Conservation (phyloP, 2,797 vertebrate genomes). For the Rhinatrema bivittatum region DNA sequence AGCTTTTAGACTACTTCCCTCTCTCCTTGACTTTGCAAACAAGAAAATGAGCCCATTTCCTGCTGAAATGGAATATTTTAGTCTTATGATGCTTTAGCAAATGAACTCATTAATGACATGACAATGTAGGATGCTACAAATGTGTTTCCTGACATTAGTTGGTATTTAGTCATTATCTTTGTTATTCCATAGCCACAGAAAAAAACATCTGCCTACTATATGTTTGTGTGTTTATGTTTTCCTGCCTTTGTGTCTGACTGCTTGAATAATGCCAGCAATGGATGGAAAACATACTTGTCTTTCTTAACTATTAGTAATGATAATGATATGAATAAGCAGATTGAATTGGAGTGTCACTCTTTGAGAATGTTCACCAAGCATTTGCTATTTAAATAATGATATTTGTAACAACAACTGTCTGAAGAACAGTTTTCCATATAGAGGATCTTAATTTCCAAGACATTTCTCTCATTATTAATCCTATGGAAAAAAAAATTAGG, state of each 20-base stretch:
- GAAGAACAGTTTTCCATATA: too few species aligned
- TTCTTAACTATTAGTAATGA: conserved; percentile 35
- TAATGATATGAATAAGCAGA: conserved; percentile 39
- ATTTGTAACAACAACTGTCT: conserved; percentile 19
- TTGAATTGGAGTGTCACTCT: conserved; percentile 31
- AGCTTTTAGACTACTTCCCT: neutral
- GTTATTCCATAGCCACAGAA: conserved; percentile 5
- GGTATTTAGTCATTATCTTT: conserved; percentile 2
- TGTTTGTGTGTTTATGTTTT: conserved; percentile 17
- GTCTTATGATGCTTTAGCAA: too few species aligned
- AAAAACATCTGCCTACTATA: conserved; percentile 20
- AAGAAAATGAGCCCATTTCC: conserved; percentile 27
- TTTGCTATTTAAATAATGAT: conserved; percentile 15
- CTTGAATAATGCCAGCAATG: conserved; percentile 32
- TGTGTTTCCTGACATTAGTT: conserved; percentile 23
- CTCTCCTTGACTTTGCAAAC: conserved; percentile 12
- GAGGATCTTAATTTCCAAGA: too few species aligned
- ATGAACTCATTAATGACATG: neutral
- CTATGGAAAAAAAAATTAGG: too few species aligned
- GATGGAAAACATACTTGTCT: conserved; percentile 38
- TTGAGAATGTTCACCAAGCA: too few species aligned
- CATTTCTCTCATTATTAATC: too few species aligned
- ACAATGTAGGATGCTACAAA: conserved; percentile 4
- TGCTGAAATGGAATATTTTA: conserved; percentile 34
- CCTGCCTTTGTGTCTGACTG: conserved; percentile 32